A percentile compares a stretch with the other conserved stretches of the same genome.
These are phyloP conservation scores for Corvus hawaiiensis DNA, from an alignment of 2,113 vertebrate species.

Conservation along the genomic window DNA sequence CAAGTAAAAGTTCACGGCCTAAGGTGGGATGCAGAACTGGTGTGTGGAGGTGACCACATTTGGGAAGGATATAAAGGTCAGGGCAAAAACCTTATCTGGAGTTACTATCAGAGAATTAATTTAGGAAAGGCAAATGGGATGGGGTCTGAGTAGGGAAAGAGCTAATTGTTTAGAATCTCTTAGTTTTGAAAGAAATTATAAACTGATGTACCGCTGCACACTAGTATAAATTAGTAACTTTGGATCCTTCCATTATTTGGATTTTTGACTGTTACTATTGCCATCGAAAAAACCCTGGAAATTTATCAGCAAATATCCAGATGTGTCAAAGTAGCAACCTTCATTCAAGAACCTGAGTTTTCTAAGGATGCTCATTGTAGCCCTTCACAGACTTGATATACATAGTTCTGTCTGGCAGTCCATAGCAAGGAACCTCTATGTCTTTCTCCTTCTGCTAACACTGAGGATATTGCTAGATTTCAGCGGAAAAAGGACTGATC, in stretches of 20 bases:
- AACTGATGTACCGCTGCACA: background rate
- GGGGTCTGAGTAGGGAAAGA: background rate
- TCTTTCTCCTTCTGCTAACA: background rate
- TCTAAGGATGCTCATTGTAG: background rate
- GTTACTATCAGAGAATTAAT: background rate
- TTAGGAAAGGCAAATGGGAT: background rate
- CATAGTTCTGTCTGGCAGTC: background rate
- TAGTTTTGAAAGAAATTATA: background rate
- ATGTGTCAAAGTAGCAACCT: background rate
- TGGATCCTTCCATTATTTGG: background rate
- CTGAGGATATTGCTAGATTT: background rate
- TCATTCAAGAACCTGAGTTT: background rate
- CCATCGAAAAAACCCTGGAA: background rate
- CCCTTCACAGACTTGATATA: background rate
- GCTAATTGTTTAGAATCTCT: background rate
- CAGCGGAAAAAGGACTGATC: background rate
- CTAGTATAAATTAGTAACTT: background rate
- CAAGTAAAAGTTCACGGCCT: background rate
- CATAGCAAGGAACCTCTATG: background rate
- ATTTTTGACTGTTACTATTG: background rate
- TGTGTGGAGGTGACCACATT: background rate
- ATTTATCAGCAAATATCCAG: background rate
- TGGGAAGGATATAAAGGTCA: background rate
- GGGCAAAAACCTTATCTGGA: background rate
- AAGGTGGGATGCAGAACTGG: background rate